Evolutionary conservation across 2,113 vertebrate genomes (phyloP), one percentile per base, ranked within the genome.

Genomic region (Albula glossodonta): DNA sequence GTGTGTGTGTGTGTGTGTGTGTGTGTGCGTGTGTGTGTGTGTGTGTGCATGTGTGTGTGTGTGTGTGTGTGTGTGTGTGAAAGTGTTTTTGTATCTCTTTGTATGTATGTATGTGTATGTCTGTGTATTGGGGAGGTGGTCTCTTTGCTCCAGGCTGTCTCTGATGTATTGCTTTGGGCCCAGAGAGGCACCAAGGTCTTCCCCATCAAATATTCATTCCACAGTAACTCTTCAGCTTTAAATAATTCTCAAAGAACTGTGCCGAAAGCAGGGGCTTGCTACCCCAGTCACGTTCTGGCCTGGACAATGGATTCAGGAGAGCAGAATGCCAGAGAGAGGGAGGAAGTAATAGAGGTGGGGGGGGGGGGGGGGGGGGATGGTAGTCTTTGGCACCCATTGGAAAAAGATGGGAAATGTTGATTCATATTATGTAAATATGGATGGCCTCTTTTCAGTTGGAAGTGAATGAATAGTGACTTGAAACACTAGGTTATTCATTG

Each of bases 171-270:
- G 93, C 94, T 94, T 89, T 90, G 90, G 91, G 92, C 91, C 90
- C 87, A 84, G 87, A 92, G 89, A 94, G 91, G 90, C 90, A 88
- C 93, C 90, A 90, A 92, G 93, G 95, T 94, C 93, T 94, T 94
- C 89, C 82, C 84, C 92, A 96, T 96, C 93, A 96, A 96, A 96
- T 95, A 96, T 96, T 96, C 87, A 96, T 95, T 89, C 88, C 90
- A 89, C 93, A 95, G 94, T 94, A 95, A 95, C 92, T 94, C 93
- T 92, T 93, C 89, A 93, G 92, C 92, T 91, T 95, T 96, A 93
- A 96, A 96, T 96, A 96, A 96, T 96, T 96, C 95, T 96, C 94
- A 95, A 95, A 95, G 95, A 95, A 94, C 91, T 92, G 92, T 82
- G 88, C 89, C 79, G 80, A 92, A 93, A 95, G 92, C 81, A 48